Evolutionary conservation across 37 sponge, comb jelly and placozoan genomes (phyloP).

Genomic region (Bolinopsis microptera): DNA sequence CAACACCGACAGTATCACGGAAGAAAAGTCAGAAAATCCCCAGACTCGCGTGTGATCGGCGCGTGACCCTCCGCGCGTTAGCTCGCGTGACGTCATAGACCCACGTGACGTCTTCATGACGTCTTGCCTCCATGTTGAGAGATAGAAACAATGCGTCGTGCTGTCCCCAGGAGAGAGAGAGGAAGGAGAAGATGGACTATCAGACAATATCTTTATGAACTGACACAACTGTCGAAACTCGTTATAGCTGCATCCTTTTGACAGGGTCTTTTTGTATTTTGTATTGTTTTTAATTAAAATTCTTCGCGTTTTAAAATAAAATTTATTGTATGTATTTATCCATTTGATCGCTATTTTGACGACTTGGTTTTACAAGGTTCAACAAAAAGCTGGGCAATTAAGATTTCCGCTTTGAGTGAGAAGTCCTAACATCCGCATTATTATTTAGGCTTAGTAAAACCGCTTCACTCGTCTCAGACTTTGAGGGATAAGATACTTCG

Average conservation of each 20-base stretch:
- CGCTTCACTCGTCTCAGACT: neutral
- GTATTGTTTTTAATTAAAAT: slow-evolving; percentile 63
- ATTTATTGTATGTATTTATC: slow-evolving; percentile 65
- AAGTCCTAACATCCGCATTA: neutral
- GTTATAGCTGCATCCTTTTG: slow-evolving; percentile 22
- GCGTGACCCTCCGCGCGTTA: neutral
- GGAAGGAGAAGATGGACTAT: neutral
- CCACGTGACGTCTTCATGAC: neutral
- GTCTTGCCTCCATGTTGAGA: neutral
- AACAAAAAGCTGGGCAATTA: neutral
- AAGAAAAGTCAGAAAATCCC: slow-evolving; percentile 24
- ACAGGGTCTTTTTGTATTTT: slow-evolving; percentile 64
- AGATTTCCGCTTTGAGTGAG: neutral
- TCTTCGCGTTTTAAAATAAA: slow-evolving; percentile 61
- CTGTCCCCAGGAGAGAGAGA: neutral
- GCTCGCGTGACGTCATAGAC: neutral
- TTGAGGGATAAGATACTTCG: neutral
- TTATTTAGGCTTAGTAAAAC: neutral
- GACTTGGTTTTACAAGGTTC: slow-evolving; percentile 52
- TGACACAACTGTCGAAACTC: neutral
- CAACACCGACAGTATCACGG: neutral
- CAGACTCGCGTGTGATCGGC: slow-evolving; percentile 24
- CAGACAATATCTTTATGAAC: neutral
- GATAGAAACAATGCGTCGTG: slow-evolving; percentile 1
- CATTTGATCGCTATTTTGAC: slow-evolving; percentile 58